Evolutionary conservation across 2,113 vertebrate genomes (phyloP), one percentile per base, ranked within the genome.

Genomic region (Paracyprichromis sp.): DNA sequence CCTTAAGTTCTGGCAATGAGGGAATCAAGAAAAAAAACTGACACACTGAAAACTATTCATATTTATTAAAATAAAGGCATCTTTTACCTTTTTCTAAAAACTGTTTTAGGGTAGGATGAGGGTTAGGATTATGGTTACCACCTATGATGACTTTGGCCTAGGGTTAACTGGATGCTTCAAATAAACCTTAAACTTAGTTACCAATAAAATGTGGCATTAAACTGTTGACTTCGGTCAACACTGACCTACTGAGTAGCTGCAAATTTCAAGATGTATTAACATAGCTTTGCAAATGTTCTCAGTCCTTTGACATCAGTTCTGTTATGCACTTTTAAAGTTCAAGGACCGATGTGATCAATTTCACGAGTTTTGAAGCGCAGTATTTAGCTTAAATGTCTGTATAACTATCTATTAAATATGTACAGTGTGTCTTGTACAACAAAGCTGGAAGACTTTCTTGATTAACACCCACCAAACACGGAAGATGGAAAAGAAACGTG

Each of bases 321-420:
- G 63, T 71, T 21, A 9, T 43, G 36, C n/a, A 40, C 12, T 40
- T 71, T 71, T 43, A 24, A 40, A 40, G 12, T 43, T 43, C 8
- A 71, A 71, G 0, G 12, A 24, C n/a, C 0, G 7, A 71, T 14
- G 21, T 9, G n/a, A 9, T 43, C n/a, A 71, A n/a, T 38, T 71
- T 14, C 1, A 40, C n/a, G 4, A 9, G 7, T 14, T 21, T 13
- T 43, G 66, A 71, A 71, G n/a, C 0, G 0, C n/a, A 69, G 36
- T 14, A 24, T 40, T 14, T 8, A 71, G 7, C 36, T 40, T 13
- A 71, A 71, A 21, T 71, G 5, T 43, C n/a, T 43, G 12, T 13
- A 40, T 40, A 71, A 43, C 5, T 40, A 16, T 71, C 66, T 43
- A 6, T 71, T 43, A 24, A 24, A 43, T 43, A 43, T 43, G 36